Base-by-base conservation (phyloP, 2,888 invertebrate species). In the Tetranychus piercei region DNA sequence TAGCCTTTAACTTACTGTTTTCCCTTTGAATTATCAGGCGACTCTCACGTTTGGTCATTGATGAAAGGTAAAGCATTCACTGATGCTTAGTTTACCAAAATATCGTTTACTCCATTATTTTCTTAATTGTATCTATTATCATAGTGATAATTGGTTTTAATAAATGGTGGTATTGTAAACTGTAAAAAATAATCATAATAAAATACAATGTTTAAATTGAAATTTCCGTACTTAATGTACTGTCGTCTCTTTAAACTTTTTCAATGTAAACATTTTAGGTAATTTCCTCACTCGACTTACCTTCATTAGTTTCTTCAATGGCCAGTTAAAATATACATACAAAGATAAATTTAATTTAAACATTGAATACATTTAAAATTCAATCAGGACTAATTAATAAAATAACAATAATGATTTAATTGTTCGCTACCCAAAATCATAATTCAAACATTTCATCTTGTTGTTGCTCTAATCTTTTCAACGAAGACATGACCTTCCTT, bases 391-490 rank as follows among this genome's bases (percentile, higher is more conserved):
- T 34, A 34, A 34, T 34, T 34, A 1, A 34, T 34, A 34, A 34
- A 34, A 34, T 34, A 34, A 34, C 34, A 3, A 34, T 34, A 34
- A 34, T 34, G 3, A 34, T 34, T 34, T 34, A 34, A 34, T 34
- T 5, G 34, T 34, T 34, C 34, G 34, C 34, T 34, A 34, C 3
- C 34, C 34, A 34, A 34, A 23, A 66, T 66, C 20, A 66, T 18
- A 66, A 20, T 20, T 66, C n/a, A 20, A 66, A 66, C 18, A 66
- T 18, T 11, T 66, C 66, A 66, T 66, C 66, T 81, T 92, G 92
- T 81, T 90, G 88, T 80, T 89, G 87, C 83, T 92, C 91, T 78
- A 91, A 86, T 80, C 90, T 88, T 82, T 89, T 88, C 78, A 92
- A 83, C 6, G 92, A 92, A 78, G 88, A 89, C 81, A 89, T 88